phyloP scores from a whole-genome alignment of 2,888 invertebrate species.

The Callyntrura guangdongensis region DNA sequence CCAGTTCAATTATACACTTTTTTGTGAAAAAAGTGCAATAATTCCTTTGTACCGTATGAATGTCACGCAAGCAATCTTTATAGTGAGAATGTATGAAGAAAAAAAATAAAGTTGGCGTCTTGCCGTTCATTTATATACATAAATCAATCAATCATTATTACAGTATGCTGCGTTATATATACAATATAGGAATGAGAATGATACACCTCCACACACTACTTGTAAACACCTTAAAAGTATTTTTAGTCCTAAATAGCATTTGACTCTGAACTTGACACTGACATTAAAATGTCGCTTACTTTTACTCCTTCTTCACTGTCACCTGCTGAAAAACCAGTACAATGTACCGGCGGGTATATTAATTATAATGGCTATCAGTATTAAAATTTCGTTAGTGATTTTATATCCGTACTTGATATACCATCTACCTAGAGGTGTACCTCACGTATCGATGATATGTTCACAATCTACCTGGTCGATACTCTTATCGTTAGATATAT shows the following conservation, averaged over 20 bases:
- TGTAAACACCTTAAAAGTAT: not conserved
- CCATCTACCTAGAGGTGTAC: not conserved
- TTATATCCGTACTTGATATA: not conserved
- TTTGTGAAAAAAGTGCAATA: conserved; percentile 7
- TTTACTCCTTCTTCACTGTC: not conserved
- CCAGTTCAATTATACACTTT: not conserved
- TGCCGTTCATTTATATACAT: not conserved
- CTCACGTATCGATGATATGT: too few relatives aligned
- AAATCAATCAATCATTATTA: not conserved
- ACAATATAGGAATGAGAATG: not conserved
- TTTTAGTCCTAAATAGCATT: not conserved
- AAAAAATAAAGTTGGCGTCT: not conserved
- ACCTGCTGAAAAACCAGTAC: not conserved
- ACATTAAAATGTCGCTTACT: not conserved
- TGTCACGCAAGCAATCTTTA: not conserved
- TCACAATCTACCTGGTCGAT: not conserved
- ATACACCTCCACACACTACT: not conserved
- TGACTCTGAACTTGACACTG: not conserved
- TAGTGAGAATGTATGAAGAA: too few relatives aligned
- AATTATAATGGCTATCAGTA: not conserved
- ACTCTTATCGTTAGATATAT: too few relatives aligned
- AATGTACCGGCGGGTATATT: too few relatives aligned
- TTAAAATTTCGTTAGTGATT: not conserved
- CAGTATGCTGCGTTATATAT: not conserved
- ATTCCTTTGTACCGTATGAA: not conserved